Evolutionary conservation across 2,888 invertebrate genomes (phyloP).

Genomic region (Lacanobia oleracea): DNA sequence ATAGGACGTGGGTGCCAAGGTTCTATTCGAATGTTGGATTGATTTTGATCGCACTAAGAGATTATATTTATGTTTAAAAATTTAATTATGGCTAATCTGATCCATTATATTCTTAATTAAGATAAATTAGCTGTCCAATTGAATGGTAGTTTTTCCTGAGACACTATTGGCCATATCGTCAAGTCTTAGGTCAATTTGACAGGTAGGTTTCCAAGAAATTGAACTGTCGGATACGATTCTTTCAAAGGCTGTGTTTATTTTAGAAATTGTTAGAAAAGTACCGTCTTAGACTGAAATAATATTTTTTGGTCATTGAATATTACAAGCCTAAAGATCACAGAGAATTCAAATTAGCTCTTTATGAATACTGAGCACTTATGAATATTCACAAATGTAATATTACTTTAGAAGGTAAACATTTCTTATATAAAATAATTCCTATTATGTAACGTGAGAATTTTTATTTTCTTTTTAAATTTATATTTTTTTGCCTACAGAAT

Average conservation of each 20-base stretch:
- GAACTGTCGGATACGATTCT: background rate
- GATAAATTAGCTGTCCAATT: conserved; percentile 2
- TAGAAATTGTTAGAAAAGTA: conserved; percentile 1
- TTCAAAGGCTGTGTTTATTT: background rate
- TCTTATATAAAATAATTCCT: conserved; percentile 40
- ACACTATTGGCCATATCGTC: background rate
- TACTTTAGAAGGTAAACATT: conserved; percentile 30
- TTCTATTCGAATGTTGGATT: conserved; percentile 35
- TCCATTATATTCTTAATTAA: conserved; percentile 1
- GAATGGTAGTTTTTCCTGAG: background rate
- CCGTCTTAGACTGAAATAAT: conserved; percentile 22
- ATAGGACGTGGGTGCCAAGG: conserved; percentile 56
- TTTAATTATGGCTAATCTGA: conserved; percentile 16
- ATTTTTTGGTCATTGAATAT: conserved; percentile 35
- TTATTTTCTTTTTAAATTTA: conserved; percentile 17
- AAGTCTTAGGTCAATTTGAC: too few relatives aligned
- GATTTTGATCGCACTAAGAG: conserved; percentile 24
- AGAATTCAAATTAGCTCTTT: conserved; percentile 49
- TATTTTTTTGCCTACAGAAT: conserved; percentile 7
- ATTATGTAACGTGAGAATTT: conserved; percentile 27
- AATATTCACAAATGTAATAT: conserved; percentile 50
- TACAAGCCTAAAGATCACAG: conserved; percentile 40
- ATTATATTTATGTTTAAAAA: conserved; percentile 2
- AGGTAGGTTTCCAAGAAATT: background rate
- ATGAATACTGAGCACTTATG: conserved; percentile 46